These are phyloP conservation scores for Portunus trituberculatus DNA, from an alignment of 1,140 invertebrate species.

Conservation along the genomic window DNA sequence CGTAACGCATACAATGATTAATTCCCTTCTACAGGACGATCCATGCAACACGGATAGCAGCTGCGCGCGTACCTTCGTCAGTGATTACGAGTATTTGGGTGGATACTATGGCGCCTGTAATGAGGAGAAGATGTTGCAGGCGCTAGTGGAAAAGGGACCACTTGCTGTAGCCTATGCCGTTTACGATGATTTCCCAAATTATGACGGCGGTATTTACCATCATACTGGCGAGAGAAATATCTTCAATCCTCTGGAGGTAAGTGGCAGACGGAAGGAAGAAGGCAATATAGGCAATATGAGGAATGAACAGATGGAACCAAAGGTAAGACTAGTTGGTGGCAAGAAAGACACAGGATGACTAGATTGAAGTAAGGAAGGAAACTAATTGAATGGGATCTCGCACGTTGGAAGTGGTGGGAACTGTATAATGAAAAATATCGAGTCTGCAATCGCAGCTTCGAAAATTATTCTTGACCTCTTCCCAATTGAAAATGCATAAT, in stretches of 20 bases:
- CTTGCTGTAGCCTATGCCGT: slow-evolving; percentile 83
- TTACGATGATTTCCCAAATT: slow-evolving; percentile 81
- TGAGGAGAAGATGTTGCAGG: slow-evolving; percentile 82
- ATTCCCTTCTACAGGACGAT: slow-evolving; percentile 80
- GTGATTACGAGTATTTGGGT: slow-evolving; percentile 49
- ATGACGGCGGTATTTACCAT: slow-evolving; percentile 81
- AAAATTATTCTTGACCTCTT: no score
- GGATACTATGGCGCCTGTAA: slow-evolving; percentile 81
- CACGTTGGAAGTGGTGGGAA: no score
- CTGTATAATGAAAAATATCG: no score
- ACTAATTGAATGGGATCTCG: no score
- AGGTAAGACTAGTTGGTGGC: no score
- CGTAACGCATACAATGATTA: background rate
- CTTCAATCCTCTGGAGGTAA: slow-evolving; percentile 80
- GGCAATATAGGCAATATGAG: no score
- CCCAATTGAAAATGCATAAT: no score
- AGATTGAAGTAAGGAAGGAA: no score
- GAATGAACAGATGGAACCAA: no score
- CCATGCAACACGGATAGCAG: slow-evolving; percentile 79
- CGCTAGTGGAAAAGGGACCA: slow-evolving; percentile 83
- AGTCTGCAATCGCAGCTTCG: no score
- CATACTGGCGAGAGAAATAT: slow-evolving; percentile 79
- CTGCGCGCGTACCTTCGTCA: slow-evolving; percentile 50
- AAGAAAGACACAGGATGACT: no score
- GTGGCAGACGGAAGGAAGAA: background rate